A percentile compares a stretch with the other conserved stretches of the same genome.
Evolutionary conservation across 37 sponge, comb jelly and placozoan genomes (phyloP).

Genomic region (Halisarca cf. caerulea): DNA sequence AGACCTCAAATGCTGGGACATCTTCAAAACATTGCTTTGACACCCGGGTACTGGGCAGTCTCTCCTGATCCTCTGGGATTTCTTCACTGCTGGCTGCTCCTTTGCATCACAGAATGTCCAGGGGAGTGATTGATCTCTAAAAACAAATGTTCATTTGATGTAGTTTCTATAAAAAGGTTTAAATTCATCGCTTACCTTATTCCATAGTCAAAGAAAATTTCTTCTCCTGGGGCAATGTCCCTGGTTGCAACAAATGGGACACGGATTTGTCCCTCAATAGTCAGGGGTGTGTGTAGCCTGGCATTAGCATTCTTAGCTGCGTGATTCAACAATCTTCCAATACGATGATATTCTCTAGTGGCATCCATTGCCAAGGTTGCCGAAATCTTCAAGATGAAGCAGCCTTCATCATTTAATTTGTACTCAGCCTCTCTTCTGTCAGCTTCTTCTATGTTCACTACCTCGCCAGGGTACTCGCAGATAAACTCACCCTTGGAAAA

Average conservation of each 20-base stretch:
- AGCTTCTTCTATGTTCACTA: neutral
- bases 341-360: neutral
- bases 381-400: neutral
- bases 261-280: neutral
- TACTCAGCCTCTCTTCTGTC: neutral
- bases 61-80: neutral
- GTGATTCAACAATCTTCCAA: conserved; percentile 13
- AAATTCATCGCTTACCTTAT: neutral
- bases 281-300: neutral
- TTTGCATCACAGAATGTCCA: neutral
- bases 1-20: neutral
- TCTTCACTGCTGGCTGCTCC: neutral
- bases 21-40: neutral
- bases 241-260: neutral
- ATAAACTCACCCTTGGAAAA: neutral
- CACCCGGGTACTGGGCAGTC: neutral
- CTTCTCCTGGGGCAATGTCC: neutral
- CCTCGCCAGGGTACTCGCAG: neutral
- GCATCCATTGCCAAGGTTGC: neutral
- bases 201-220: conserved; percentile 11
- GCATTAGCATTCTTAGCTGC: neutral
- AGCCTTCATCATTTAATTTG: neutral
- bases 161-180: no score
- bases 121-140: neutral
- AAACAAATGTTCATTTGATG: no score